Percentiles rank a stretch among this genome's conserved stretches.
Conservation (phyloP, 2,113 vertebrate species). For the Callipepla californica region DNA sequence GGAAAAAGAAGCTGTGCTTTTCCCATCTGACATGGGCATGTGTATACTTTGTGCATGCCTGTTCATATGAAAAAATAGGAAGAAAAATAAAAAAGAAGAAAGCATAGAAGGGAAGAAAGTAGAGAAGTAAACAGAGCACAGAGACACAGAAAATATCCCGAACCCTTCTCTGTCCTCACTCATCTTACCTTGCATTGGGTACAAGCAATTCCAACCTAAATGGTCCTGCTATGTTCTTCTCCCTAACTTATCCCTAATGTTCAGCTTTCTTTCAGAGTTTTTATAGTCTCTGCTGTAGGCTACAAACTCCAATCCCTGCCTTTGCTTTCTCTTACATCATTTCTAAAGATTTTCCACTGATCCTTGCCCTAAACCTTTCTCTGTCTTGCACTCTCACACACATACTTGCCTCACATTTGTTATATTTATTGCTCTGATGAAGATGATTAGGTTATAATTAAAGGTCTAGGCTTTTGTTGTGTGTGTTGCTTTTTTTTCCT, state of each 20-base stretch:
- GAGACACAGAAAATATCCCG: not conserved
- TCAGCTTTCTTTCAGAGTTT: slow-evolving; percentile 63
- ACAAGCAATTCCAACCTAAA: slow-evolving; percentile 52
- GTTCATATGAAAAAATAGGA: not conserved
- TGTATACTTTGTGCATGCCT: not conserved
- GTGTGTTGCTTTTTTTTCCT: not conserved
- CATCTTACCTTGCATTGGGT: slow-evolving; percentile 76
- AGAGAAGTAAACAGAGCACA: not conserved
- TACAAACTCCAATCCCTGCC: slow-evolving; percentile 78
- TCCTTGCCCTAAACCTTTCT: slow-evolving; percentile 74
- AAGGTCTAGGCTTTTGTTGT: not conserved
- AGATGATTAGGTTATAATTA: slow-evolving; percentile 42
- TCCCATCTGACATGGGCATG: not conserved
- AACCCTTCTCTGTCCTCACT: not conserved
- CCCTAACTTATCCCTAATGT: slow-evolving; percentile 52
- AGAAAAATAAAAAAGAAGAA: not conserved
- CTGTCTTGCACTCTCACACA: slow-evolving; percentile 44
- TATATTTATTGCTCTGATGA: slow-evolving; percentile 58
- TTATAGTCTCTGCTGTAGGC: slow-evolving; percentile 62
- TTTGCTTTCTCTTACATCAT: slow-evolving; percentile 85
- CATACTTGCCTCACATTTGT: slow-evolving; percentile 18
- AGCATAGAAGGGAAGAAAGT: not conserved
- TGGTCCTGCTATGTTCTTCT: slow-evolving; percentile 19
- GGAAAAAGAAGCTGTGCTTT: not conserved
- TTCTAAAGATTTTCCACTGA: slow-evolving; percentile 85